Evolutionary conservation across 2,113 vertebrate species (phyloP).

Genomic region (Petrocephalus zakoni): DNA sequence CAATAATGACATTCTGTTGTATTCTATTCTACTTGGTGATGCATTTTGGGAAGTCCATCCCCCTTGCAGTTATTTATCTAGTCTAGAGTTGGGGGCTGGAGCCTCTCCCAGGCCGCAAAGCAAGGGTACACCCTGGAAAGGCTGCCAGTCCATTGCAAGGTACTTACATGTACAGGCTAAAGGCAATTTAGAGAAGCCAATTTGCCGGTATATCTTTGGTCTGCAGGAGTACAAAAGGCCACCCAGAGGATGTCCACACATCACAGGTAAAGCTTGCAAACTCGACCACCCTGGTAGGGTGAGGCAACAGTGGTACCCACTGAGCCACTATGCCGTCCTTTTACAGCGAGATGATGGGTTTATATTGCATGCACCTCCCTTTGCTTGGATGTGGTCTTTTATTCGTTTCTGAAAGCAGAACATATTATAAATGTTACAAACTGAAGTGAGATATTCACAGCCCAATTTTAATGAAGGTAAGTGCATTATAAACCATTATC

Average conservation of each 20-base stretch:
- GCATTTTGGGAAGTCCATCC: background rate
- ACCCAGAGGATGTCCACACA: background rate
- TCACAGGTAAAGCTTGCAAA: background rate
- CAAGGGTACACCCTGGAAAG: background rate
- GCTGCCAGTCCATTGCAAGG: background rate
- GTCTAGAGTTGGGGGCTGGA: background rate
- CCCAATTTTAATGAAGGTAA: background rate
- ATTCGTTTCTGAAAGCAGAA: background rate
- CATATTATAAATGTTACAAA: background rate
- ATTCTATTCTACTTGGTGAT: background rate
- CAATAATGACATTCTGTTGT: background rate
- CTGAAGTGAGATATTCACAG: background rate
- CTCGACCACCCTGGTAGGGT: background rate
- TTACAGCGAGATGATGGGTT: background rate
- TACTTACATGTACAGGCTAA: background rate
- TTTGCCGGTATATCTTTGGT: background rate
- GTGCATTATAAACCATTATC: background rate
- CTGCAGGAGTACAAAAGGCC: background rate
- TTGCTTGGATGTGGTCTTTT: background rate
- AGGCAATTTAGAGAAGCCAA: background rate
- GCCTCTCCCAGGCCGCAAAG: background rate
- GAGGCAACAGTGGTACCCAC: background rate
- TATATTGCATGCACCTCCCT: background rate
- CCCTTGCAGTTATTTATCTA: background rate
- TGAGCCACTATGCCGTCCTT: background rate